A percentile compares a stretch with the other conserved stretches of the same genome.
phyloP scores from a whole-genome alignment of 1,140 invertebrate genomes.

The Reticulitermes speratus region DNA sequence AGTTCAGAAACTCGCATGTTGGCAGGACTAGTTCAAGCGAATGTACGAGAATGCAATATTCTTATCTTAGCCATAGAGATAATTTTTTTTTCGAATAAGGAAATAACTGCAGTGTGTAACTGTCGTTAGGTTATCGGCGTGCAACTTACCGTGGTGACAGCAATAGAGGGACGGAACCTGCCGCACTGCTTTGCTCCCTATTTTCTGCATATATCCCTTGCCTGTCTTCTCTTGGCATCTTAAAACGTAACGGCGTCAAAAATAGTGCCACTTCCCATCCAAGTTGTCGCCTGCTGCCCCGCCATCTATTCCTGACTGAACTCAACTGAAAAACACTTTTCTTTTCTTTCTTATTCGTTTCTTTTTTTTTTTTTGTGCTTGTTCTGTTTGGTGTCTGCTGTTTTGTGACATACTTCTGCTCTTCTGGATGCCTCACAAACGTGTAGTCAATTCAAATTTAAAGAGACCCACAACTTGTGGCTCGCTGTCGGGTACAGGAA shows the following conservation, averaged over 20 bases:
- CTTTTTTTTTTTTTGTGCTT: slow-evolving; percentile 12
- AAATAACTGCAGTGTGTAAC: neutral
- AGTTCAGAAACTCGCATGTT: neutral
- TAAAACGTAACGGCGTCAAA: slow-evolving; percentile 45
- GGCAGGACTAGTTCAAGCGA: neutral
- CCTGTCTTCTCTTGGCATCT: slow-evolving; percentile 19
- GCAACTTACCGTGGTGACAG: neutral
- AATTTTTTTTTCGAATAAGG: neutral
- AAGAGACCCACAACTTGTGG: neutral
- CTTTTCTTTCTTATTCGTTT: slow-evolving; percentile 24
- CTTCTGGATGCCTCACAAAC: neutral
- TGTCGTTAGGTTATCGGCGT: neutral
- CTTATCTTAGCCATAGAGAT: neutral
- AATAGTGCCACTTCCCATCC: slow-evolving; percentile 46
- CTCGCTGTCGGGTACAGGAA: slow-evolving; percentile 13
- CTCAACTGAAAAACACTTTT: slow-evolving; percentile 29
- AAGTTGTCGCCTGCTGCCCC: slow-evolving; percentile 13
- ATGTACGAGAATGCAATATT: neutral
- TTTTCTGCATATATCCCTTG: neutral
- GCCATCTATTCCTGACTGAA: slow-evolving; percentile 31
- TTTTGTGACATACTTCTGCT: neutral
- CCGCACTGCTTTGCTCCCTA: neutral
- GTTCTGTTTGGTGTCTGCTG: slow-evolving; percentile 23
- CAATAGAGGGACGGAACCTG: neutral
- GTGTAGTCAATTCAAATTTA: slow-evolving; percentile 27